A percentile compares a stretch with the other conserved stretches of the same genome.
These are phyloP conservation scores for Lacerta viridis DNA, from an alignment of 2,797 vertebrate species.

Conservation along the genomic window DNA sequence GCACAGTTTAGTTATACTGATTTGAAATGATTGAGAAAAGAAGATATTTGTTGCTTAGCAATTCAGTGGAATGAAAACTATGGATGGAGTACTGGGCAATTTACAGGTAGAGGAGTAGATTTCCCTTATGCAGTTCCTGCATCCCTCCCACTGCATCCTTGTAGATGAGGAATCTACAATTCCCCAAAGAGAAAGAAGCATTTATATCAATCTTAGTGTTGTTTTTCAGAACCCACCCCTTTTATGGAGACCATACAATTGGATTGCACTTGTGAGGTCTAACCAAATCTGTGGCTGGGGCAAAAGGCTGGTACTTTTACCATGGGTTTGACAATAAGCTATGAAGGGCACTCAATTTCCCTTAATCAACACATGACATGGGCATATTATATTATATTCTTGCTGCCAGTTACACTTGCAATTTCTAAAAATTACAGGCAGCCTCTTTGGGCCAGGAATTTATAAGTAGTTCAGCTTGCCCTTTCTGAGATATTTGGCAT, in stretches of 20 bases:
- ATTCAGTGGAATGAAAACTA: not conserved
- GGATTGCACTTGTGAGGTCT: accelerated
- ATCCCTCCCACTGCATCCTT: not conserved
- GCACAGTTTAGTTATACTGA: accelerated
- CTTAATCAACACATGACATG: not conserved
- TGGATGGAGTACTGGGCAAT: not conserved
- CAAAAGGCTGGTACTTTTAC: not conserved
- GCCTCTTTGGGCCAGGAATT: not conserved
- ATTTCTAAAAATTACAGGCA: not conserved
- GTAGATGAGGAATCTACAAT: not conserved
- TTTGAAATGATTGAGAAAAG: not conserved
- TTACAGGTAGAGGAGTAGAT: too few relatives aligned
- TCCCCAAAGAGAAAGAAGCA: not conserved
- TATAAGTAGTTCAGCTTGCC: not conserved
- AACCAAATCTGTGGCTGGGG: not conserved
- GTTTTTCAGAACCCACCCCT: not conserved
- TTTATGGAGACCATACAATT: not conserved
- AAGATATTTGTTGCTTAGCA: not conserved
- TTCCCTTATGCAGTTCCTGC: accelerated
- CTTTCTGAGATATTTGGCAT: not conserved
- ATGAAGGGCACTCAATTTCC: not conserved
- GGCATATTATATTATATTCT: not conserved
- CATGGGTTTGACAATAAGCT: not conserved
- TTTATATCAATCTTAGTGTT: not conserved
- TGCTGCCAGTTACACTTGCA: not conserved